Percentiles rank a stretch among this genome's conserved stretches.
Conservation (phyloP, 2,113 vertebrate species). For the Polypterus bichir region DNA sequence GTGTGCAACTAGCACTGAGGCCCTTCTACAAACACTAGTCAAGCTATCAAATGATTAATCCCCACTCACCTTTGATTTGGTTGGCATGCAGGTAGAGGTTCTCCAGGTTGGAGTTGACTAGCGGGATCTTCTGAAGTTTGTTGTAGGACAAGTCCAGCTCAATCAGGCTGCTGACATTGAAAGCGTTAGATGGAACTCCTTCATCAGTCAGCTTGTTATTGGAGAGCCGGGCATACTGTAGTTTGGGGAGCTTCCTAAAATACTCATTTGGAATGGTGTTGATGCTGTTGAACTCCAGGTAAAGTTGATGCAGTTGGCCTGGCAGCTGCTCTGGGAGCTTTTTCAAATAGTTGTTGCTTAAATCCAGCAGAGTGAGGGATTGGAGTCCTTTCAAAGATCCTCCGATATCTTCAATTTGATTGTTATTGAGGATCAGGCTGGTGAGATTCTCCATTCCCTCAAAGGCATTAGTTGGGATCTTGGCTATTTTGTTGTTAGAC, state of each 20-base stretch:
- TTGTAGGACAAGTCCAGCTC: slow-evolving; percentile 92
- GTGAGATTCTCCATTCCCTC: slow-evolving; percentile 86
- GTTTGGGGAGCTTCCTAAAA: slow-evolving; percentile 56
- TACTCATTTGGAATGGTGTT: slow-evolving; percentile 66
- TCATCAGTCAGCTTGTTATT: slow-evolving; percentile 80
- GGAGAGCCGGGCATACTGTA: slow-evolving; percentile 75
- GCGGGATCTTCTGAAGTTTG: slow-evolving; percentile 81
- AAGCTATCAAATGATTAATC: background rate
- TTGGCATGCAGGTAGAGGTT: slow-evolving; percentile 93
- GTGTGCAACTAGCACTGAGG: no score
- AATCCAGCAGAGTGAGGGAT: slow-evolving; percentile 70
- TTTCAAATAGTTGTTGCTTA: slow-evolving; percentile 75
- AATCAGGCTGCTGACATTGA: slow-evolving; percentile 81
- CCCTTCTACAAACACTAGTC: no score
- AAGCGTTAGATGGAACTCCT: slow-evolving; percentile 70
- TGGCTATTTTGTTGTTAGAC: slow-evolving; percentile 69
- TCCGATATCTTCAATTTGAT: slow-evolving; percentile 68
- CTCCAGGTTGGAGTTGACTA: slow-evolving; percentile 71
- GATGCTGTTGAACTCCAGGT: slow-evolving; percentile 81
- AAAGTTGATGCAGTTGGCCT: slow-evolving; percentile 72
- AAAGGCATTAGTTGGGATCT: slow-evolving; percentile 58
- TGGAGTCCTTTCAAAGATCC: slow-evolving; percentile 57
- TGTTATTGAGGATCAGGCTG: slow-evolving; percentile 74
- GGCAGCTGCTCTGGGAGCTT: slow-evolving; percentile 74
- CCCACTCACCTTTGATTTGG: slow-evolving; percentile 74